Base-by-base conservation (phyloP, 2,888 invertebrate species). In the Strigamia transsilvanica region DNA sequence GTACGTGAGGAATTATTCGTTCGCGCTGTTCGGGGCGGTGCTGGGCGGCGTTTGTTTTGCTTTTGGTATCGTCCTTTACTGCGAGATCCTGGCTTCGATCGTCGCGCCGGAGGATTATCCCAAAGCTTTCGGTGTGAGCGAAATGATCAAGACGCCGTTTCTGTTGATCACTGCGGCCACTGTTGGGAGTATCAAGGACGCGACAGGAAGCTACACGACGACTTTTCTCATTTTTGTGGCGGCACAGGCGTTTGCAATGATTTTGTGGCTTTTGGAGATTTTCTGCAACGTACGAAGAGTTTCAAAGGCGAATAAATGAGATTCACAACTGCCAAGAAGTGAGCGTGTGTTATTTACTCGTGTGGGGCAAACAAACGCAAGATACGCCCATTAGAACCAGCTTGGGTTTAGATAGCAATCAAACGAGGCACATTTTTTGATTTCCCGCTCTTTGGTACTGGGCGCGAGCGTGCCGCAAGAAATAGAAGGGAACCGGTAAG, bases 91-190 rank as follows among this genome's bases (percentile, higher is more conserved):
- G 15, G 80, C 27, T 0, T 80, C 80, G 15, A 13, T 51, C 27
- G 56, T 56, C 6, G 12, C 61, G 1, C 34, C 80, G 4, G 61
- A 56, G 32, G 21, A 56, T n/a, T 80, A 27, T n/a, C 80, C 61
- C 1, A 80, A 0, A 2, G 80, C 80, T 12, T n/a, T 80, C 21
- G 80, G 80, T 2, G 10, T 61, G 0, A 56, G 80, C 21, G 80
- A 80, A 23, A 23, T 80, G 80, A 10, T 61, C 6, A 80, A 80
- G 27, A 27, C 56, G 13, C 51, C 61, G n/a, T 61, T 80, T n/a
- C 6, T 61, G 27, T 6, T 80, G 4, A 7, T 61, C 1, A 41
- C 13, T 61, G 32, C 56, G 27, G 10, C 41, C 18, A 38, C 27
- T 38, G 18, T 78, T 27, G 78, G 78, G 32, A 78, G 78, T 32